Percentiles rank a stretch among this genome's conserved stretches.
These are phyloP conservation scores for Orthosia gothica DNA, from an alignment of 2,888 invertebrate species.

Conservation along the genomic window DNA sequence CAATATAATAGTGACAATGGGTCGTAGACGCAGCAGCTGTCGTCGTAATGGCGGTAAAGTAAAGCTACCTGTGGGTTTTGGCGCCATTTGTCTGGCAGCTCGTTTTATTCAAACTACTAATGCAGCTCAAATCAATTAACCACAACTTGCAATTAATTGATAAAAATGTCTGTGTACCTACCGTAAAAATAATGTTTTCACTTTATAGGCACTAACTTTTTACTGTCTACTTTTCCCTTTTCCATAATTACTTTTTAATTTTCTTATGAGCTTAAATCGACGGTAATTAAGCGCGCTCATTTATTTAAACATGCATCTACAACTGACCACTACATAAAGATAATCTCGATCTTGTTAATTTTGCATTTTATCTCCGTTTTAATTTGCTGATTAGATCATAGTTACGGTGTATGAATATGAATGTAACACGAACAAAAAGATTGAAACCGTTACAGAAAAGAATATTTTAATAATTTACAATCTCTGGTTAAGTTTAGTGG, in stretches of 20 bases:
- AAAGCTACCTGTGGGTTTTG: slow-evolving; percentile 58
- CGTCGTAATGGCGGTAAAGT: slow-evolving; percentile 70
- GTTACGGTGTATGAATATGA: slow-evolving; percentile 60
- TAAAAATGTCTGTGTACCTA: background rate
- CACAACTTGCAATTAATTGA: background rate
- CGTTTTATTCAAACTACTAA: slow-evolving; percentile 18
- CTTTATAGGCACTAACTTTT: background rate
- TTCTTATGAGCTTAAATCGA: slow-evolving; percentile 30
- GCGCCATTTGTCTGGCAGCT: slow-evolving; percentile 63
- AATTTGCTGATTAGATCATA: slow-evolving; percentile 67
- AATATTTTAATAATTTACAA: slow-evolving; percentile 48
- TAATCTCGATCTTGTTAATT: slow-evolving; percentile 65
- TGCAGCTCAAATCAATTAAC: background rate
- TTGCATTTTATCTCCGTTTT: slow-evolving; percentile 60
- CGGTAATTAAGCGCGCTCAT: slow-evolving; percentile 33
- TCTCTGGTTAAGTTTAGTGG: slow-evolving; percentile 41
- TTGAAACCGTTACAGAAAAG: slow-evolving; percentile 50
- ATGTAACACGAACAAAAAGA: slow-evolving; percentile 51
- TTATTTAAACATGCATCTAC: slow-evolving; percentile 35
- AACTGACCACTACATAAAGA: slow-evolving; percentile 26
- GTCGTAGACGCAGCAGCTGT: slow-evolving; percentile 80
- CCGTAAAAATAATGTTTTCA: slow-evolving; percentile 9
- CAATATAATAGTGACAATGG: slow-evolving; percentile 74
- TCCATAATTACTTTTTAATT: slow-evolving; percentile 20
- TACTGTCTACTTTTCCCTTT: slow-evolving; percentile 23